Evolutionary conservation across 2,888 invertebrate species (phyloP), one percentile per base, ranked within the genome.

Genomic region (Apeira syringaria): DNA sequence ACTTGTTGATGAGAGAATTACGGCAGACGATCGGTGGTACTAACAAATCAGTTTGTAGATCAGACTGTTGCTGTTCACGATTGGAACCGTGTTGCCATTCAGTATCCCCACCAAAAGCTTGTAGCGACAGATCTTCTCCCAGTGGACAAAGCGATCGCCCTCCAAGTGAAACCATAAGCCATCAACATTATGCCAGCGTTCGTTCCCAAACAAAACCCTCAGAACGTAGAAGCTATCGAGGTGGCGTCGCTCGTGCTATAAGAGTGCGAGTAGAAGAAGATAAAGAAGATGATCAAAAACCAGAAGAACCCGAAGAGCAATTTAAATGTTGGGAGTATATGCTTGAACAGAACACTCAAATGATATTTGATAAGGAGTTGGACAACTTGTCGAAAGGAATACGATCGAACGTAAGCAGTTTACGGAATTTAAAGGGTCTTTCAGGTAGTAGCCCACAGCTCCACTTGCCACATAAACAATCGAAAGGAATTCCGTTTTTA

Each of bases 311-410:
- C 1, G 97, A 96, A 64, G 97, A 97, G 72, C 97, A 97, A 69
- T 96, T 96, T 67, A 95, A 96, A 70, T 97, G 97, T 69, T 97
- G 97, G 97, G 97, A 97, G 62, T 97, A 97, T 64, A 97, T 97
- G 96, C 79, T 97, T 31, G 97, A 97, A 68, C 96, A 97, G 74
- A 97, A 97, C 64, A 97, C 97, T 0, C 97, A 97, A 70, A 88
- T 97, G 70, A 69, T 97, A 1, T 97, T 97, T 64, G 96, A 97
- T 75, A 96, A 96, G 68, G 97, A 97, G 75, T 76, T 97, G 32
- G 96, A 97, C 64, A 95, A 96, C 20, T 80, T 96, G 27, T 94
- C 94, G 0, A 92, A 92, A 67, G 92, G 92, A 0, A 91, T 92
- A 10, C 91, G 91, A 58, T 90, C 92, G 0, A 91, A 82, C 41